Evolutionary conservation across 2,797 vertebrate genomes (phyloP), one percentile per base, ranked within the genome.

Genomic region (Coranthus polyacanthus): DNA sequence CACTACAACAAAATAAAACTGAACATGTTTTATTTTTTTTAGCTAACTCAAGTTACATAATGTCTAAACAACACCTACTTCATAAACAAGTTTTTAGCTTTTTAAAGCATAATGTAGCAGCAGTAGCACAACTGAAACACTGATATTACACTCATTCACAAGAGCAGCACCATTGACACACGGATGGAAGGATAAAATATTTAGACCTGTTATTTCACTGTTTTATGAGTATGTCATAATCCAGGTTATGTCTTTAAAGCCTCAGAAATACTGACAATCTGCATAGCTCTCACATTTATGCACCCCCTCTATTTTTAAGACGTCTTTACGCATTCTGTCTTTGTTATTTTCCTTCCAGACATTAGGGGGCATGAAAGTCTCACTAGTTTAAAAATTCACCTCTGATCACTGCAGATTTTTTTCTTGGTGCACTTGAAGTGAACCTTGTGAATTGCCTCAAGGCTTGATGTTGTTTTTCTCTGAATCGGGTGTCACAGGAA

Each of bases 371-470:
- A 41, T 49, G 17, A 82, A 60, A 77, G 69, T 61, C 16, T 73
- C 57, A 32, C 54, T 63, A 8, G 41, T 75, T 66, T 18, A 6
- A 77, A 45, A 70, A 20, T 22, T 24, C 10, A 21, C 51, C 21
- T 54, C 20, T 2, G 6, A 34, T 71, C 16, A 12, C 32, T 52
- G 18, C 54, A 63, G 24, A 39, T 66, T 45, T 58, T 68, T 61
- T 17, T 18, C 26, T 49, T 24, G 0, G 16, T 89, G 88, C 81
- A 88, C 88, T 90, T 77, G 16, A 67, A 60, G 51, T 90, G 82
- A 90, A 90, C 88, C 75, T 68, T 79, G 57, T 26, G 54, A 81
- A 75, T 79, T 5, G 64, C 81, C 75, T 17, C 4, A 24, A 62
- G 78, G 80, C 72, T 79, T 44, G 7, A 58, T 59, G 70, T 52